Percentiles rank a stretch among this genome's conserved stretches.
phyloP scores from a whole-genome alignment of 1,140 invertebrate genomes.

The Chlorops oryzae region DNA sequence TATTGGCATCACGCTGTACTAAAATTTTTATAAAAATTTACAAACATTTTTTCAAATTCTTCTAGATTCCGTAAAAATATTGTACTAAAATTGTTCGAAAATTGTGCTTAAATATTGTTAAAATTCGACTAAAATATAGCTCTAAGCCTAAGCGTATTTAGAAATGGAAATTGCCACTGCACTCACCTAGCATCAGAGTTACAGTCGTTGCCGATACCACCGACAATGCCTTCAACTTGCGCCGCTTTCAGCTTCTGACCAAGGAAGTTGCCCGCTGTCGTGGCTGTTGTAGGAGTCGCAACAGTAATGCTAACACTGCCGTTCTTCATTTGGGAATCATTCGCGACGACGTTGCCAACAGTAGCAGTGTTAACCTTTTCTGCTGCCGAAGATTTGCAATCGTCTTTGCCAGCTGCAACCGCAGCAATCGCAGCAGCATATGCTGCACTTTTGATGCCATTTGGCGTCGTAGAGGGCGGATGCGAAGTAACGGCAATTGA shows the following conservation, averaged over 20 bases:
- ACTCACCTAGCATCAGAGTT: slow-evolving; percentile 42
- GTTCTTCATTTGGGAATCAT: no score
- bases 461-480: slow-evolving; percentile 11
- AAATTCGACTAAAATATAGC: no score
- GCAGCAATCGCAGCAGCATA: slow-evolving; percentile 14
- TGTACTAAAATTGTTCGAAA: not conserved
- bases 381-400: slow-evolving; percentile 1
- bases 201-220: slow-evolving; percentile 39
- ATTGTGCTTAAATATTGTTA: no score
- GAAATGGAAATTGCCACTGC: not conserved
- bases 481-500: slow-evolving; percentile 6
- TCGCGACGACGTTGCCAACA: not conserved
- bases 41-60: no score
- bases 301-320: slow-evolving; percentile 6
- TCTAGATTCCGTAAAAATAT: no score
- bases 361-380: slow-evolving; percentile 6
- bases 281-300: slow-evolving; percentile 32
- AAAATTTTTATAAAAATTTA: no score
- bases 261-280: slow-evolving; percentile 36
- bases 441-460: slow-evolving; percentile 16
- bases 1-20: no score
- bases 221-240: slow-evolving; percentile 39
- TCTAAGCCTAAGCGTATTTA: no score
- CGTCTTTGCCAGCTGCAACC: slow-evolving; percentile 4
- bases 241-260: slow-evolving; percentile 43